phyloP scores from a whole-genome alignment of 2,888 invertebrate genomes.

The Tenthredo notha region DNA sequence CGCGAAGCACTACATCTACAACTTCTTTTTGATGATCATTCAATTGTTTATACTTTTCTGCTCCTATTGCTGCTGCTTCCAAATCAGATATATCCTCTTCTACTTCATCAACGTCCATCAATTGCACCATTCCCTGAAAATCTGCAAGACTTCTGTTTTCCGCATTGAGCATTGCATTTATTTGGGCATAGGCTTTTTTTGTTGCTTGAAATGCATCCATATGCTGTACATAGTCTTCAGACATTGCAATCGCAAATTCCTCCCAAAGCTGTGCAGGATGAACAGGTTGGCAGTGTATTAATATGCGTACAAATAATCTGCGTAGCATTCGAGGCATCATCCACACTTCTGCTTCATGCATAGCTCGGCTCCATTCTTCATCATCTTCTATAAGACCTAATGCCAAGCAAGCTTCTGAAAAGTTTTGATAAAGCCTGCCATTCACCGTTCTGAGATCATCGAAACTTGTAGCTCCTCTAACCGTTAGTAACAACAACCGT shows the following conservation, averaged over 20 bases:
- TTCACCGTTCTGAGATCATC: no score
- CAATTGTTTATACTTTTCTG: not conserved
- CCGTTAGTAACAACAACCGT: no score
- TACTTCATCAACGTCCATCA: not conserved
- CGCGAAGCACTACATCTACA: not conserved
- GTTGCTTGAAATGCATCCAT: not conserved
- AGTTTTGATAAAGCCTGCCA: no score
- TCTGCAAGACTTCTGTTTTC: slow-evolving; percentile 5
- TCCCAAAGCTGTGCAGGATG: slow-evolving; percentile 1
- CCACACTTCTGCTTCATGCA: not conserved
- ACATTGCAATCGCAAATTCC: not conserved
- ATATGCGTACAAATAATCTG: not conserved
- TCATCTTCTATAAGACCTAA: no score
- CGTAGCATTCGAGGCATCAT: not conserved
- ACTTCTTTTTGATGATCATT: slow-evolving; percentile 1
- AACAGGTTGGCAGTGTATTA: not conserved
- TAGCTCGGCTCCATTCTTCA: no score
- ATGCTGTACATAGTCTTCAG: not conserved
- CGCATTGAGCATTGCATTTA: slow-evolving; percentile 9
- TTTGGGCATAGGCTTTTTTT: slow-evolving; percentile 3
- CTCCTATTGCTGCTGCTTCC: not conserved
- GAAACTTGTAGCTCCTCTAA: no score
- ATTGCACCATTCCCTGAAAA: not conserved
- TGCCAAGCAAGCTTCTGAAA: no score
- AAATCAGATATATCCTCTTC: slow-evolving; percentile 5